phyloP scores from a whole-genome alignment of 2,113 vertebrate species.

The Tetrax tetrax region DNA sequence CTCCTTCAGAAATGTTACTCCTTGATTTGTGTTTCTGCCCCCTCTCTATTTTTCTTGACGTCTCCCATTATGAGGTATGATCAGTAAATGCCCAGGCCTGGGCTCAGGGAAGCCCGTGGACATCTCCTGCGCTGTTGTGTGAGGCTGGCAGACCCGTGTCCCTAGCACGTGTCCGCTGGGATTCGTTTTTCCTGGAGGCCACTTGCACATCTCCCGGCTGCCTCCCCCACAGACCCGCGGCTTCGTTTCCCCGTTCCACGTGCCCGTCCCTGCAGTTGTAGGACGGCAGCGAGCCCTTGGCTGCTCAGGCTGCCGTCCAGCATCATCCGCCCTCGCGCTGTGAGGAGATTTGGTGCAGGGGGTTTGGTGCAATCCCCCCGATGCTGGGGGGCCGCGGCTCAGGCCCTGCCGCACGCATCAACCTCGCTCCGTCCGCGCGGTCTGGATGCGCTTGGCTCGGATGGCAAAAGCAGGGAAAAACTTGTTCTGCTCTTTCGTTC shows the following conservation, averaged over 20 bases:
- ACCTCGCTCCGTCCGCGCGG: accelerated
- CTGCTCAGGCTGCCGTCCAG: not conserved
- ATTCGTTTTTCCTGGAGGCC: not conserved
- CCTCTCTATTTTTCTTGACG: not conserved
- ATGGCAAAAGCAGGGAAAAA: not conserved
- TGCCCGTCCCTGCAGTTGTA: not conserved
- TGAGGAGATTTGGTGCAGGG: not conserved
- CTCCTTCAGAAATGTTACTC: constrained; percentile 78
- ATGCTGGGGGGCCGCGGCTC: not conserved
- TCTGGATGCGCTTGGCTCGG: not conserved
- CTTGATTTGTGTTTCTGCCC: constrained; percentile 77
- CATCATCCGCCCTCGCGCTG: not conserved
- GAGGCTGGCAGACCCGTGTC: not conserved
- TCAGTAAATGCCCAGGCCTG: not conserved
- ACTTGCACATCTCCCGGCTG: accelerated
- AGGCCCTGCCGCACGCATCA: not conserved
- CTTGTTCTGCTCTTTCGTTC: not conserved
- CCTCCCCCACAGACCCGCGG: not conserved
- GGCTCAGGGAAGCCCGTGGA: not conserved
- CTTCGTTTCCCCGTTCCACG: accelerated
- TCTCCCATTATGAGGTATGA: not conserved
- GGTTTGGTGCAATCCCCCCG: not conserved
- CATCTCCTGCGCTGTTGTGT: accelerated
- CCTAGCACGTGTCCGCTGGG: accelerated
- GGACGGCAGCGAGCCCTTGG: not conserved